Conservation (phyloP, 2,113 vertebrate species). For the Mungos mungo region DNA sequence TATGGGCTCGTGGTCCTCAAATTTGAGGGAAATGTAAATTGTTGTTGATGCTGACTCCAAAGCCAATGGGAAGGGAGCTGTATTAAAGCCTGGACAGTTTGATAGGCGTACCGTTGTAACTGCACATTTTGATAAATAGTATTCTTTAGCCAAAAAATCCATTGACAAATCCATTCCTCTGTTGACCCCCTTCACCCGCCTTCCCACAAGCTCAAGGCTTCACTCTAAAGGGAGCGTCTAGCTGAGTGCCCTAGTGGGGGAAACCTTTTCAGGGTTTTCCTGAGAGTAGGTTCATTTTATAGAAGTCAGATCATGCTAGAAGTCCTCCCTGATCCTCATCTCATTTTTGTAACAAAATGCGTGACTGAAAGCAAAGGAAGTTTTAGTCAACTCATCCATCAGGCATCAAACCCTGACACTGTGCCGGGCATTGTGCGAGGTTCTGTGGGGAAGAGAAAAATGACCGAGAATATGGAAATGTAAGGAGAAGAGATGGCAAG, state of each 20-base stretch:
- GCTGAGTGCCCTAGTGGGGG: too few species aligned
- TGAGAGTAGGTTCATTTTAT: neutral
- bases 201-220: neutral
- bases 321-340: conserved; percentile 35
- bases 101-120: accelerated
- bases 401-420: neutral
- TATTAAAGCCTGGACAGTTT: neutral
- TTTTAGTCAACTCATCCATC: neutral
- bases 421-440: neutral
- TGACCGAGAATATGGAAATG: neutral
- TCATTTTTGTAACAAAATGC: conserved; percentile 20
- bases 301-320: neutral
- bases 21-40: neutral
- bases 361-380: conserved; percentile 2
- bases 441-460: neutral
- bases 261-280: neutral
- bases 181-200: neutral
- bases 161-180: neutral
- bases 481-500: neutral
- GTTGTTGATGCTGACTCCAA: neutral
- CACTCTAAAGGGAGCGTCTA: neutral
- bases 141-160: neutral
- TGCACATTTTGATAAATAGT: neutral
- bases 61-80: neutral
- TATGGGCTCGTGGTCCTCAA: neutral